Conservation (phyloP, 1,140 invertebrate species). For the Branchinecta lynchi region DNA sequence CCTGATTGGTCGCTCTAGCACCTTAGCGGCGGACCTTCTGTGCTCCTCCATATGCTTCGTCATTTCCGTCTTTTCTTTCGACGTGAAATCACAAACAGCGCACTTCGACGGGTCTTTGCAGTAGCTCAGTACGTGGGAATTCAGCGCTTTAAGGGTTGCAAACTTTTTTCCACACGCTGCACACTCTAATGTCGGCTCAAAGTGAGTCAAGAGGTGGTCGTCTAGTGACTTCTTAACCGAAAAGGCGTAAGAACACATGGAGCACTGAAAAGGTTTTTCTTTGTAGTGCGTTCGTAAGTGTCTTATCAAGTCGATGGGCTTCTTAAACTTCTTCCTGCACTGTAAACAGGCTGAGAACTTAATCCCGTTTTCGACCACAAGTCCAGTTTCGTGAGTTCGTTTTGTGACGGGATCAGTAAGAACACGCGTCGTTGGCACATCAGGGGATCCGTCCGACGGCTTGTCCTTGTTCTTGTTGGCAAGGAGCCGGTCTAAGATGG, state of each 20-base stretch:
- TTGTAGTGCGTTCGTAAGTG: conserved; percentile 41
- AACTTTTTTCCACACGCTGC: not conserved
- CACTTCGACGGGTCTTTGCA: not conserved
- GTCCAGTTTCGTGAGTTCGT: not conserved
- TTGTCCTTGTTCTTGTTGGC: not conserved
- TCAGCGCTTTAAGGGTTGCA: not conserved
- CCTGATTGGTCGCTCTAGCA: not conserved
- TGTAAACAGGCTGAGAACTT: not conserved
- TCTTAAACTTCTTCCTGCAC: conserved; percentile 36
- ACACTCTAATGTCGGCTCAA: not conserved
- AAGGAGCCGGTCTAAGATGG: not conserved
- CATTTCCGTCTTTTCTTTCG: not conserved
- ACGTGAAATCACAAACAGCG: not conserved
- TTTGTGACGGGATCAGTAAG: not conserved
- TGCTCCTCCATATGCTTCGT: not conserved
- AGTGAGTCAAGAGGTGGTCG: conserved; percentile 44
- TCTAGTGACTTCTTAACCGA: conserved; percentile 49
- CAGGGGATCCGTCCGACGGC: not conserved
- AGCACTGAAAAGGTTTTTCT: conserved; percentile 47
- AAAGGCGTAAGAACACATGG: conserved; percentile 46
- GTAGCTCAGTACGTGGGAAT: not conserved
- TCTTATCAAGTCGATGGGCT: conserved; percentile 48
- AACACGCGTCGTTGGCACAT: not conserved
- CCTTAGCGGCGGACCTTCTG: not conserved
- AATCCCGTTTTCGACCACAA: not conserved